Evolutionary conservation across 1,140 invertebrate genomes (phyloP).

Genomic region (Drosophila takahashii): DNA sequence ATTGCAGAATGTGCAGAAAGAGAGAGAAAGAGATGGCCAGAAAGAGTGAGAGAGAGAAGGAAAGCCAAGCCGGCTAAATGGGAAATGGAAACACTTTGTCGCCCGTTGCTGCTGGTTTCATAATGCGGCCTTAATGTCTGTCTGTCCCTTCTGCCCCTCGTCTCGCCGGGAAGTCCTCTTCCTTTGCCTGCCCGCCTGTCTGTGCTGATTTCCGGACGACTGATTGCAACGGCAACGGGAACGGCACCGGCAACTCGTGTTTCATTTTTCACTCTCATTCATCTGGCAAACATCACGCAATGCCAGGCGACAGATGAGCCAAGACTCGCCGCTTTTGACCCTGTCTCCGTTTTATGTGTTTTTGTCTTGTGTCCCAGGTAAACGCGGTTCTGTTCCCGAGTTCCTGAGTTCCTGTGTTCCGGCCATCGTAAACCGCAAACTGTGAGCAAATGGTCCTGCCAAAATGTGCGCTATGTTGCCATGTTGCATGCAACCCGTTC

Average conservation of each 20-base stretch:
- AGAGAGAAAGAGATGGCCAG: not conserved
- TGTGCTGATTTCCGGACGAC: conserved; percentile 79
- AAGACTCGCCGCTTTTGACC: conserved; percentile 34
- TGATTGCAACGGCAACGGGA: conserved; percentile 63
- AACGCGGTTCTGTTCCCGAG: conserved; percentile 24
- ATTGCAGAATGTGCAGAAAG: conserved; percentile 29
- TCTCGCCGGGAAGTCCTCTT: conserved; percentile 23
- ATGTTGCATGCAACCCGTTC: conserved; percentile 53
- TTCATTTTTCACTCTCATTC: conserved; percentile 81
- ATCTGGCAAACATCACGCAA: conserved; percentile 76
- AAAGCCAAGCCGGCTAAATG: conserved; percentile 25
- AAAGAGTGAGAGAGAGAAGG: not conserved
- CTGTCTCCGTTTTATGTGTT: conserved; percentile 19
- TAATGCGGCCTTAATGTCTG: conserved; percentile 58
- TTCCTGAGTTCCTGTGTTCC: not conserved
- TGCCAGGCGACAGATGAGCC: conserved; percentile 52
- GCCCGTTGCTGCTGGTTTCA: conserved; percentile 54
- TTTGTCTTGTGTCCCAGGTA: conserved; percentile 26
- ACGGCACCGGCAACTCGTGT: conserved; percentile 47
- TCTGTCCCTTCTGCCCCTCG: conserved; percentile 20
- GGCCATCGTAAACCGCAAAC: conserved; percentile 46
- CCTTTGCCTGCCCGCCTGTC: conserved; percentile 38
- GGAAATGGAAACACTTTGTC: conserved; percentile 67
- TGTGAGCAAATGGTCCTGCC: conserved; percentile 45
- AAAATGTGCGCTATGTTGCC: conserved; percentile 31